Evolutionary conservation across 2,113 vertebrate species (phyloP).

Genomic region (Alligator mississippiensis): DNA sequence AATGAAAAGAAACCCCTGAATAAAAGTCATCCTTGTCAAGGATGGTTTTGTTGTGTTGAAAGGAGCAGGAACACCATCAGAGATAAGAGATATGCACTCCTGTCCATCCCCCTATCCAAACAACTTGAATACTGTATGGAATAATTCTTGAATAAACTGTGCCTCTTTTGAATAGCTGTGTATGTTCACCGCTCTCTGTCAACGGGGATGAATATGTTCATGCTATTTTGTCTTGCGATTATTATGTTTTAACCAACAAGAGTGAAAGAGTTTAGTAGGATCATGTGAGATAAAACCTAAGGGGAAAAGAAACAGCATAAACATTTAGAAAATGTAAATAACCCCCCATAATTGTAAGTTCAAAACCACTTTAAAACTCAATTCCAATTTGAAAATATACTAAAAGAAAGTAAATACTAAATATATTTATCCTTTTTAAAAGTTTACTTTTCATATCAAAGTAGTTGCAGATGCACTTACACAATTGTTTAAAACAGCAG

Average conservation of each 20-base stretch:
- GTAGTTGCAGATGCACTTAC: constrained; percentile 17
- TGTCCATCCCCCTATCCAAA: not conserved
- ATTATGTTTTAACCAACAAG: not conserved
- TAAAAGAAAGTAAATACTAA: not conserved
- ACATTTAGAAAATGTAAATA: not conserved
- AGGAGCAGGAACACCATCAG: not conserved
- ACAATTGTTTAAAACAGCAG: constrained; percentile 7
- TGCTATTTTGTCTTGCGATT: not conserved
- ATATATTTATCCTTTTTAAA: not conserved
- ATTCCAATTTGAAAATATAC: not conserved
- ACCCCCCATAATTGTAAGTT: not conserved
- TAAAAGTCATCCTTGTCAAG: not conserved
- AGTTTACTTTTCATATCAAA: constrained; percentile 50
- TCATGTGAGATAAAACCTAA: not conserved
- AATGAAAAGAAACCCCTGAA: not conserved
- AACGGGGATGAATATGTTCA: not conserved
- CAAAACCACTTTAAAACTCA: not conserved
- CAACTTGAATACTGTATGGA: not conserved
- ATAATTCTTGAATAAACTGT: not conserved
- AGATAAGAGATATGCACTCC: not conserved
- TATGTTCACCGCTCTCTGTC: not conserved
- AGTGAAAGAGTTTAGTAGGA: not conserved
- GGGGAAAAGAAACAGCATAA: not conserved
- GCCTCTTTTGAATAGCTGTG: not conserved
- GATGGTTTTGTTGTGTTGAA: not conserved